Evolutionary conservation across 2,888 invertebrate species (phyloP).

Genomic region (Ethmia dodecea): DNA sequence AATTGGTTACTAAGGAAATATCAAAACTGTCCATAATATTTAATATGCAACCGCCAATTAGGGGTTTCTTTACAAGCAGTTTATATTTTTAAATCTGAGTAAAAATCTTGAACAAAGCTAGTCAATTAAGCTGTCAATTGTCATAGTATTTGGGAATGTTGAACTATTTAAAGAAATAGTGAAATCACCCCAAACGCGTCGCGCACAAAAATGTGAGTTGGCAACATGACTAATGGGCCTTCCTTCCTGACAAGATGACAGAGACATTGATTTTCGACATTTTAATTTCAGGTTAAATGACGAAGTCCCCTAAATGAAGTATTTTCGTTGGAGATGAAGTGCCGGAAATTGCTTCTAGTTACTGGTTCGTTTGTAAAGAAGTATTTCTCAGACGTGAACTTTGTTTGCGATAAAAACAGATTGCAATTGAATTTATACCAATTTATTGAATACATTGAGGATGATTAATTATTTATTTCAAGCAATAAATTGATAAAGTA

Average conservation of each 20-base stretch:
- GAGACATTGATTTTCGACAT: conserved; percentile 64
- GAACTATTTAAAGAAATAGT: conserved; percentile 24
- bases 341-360: conserved; percentile 26
- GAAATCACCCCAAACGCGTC: conserved; percentile 25
- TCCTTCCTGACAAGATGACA: conserved; percentile 44
- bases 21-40: background rate
- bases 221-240: conserved; percentile 47
- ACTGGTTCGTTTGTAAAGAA: too few species aligned
- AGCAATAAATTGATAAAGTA: too few species aligned
- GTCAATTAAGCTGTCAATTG: conserved; percentile 44
- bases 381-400: too few species aligned
- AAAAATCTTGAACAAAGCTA: conserved; percentile 17
- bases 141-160: conserved; percentile 9
- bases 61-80: background rate
- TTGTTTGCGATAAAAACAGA: too few species aligned
- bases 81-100: background rate
- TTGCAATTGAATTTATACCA: too few species aligned
- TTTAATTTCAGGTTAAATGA: conserved; percentile 74
- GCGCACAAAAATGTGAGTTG: conserved; percentile 37
- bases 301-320: conserved; percentile 41
- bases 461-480: too few species aligned
- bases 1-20: conserved; percentile 15
- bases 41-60: too few species aligned
- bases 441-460: too few species aligned
- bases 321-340: conserved; percentile 44